Evolutionary conservation across 2,797 vertebrate genomes (phyloP), one percentile per base, ranked within the genome.

Genomic region (Manis pentadactyla): DNA sequence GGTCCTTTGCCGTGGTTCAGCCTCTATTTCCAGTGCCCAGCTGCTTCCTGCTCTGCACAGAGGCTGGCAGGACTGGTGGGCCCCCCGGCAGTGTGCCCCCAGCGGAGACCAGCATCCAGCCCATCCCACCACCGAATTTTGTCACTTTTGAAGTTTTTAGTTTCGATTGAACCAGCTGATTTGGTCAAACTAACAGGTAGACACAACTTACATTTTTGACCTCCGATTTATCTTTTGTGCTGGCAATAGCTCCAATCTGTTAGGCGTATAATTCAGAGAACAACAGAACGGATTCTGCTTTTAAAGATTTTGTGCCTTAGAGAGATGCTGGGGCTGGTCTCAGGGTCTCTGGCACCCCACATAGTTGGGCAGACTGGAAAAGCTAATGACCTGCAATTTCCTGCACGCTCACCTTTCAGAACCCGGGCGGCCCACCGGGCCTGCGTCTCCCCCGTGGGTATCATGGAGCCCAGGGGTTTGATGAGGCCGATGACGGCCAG

Each of bases 401-500:
- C 57, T 19, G 23, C 4, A 73, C 14, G 77, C 97, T 73, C 97
- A 99, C 99, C 99, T 98, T 99, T 99, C 81, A 99, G 98, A 71
- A 99, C 98, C 29, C 96, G 98, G 19, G 98, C 99, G 63, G 96
- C 99, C 98, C 99, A 99, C 74, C 98, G 98, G 0, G 98, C 98
- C 93, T 99, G 99, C 37, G 98, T 98, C 97, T 99, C 99, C 17
- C 55, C 94, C 59, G 99, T 63, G 0, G 99, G 98, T 93, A 98
- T 97, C 61, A 99, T 81, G 17, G 98, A 83, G 57, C 99, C 99
- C 0, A 99, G 1, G 0, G 97, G 92, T 46, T 97, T 98, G 94
- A 99, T 92, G 68, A 99, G 98, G 61, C 99, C 99, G 49, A 99
- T 97, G 51, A 99, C 37, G 0, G 99, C 99, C 96, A 99, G 97